Percentiles rank a stretch among this genome's conserved stretches.
Conservation (phyloP, 2,113 vertebrate genomes). For the Pipra filicauda region DNA sequence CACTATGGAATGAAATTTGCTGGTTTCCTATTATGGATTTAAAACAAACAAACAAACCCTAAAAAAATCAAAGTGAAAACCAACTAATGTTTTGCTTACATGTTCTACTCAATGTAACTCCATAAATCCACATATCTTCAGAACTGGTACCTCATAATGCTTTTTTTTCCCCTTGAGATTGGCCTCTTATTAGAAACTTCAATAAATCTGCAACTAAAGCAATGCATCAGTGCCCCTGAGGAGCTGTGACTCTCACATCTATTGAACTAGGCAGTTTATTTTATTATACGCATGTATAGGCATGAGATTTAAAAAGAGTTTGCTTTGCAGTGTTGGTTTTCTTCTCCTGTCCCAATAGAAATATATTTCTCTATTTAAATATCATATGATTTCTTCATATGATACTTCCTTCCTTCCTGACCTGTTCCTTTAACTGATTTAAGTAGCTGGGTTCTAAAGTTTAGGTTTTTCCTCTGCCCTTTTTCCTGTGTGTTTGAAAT, state of each 20-base stretch:
- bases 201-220: neutral
- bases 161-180: neutral
- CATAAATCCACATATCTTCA: neutral
- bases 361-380: neutral
- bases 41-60: neutral
- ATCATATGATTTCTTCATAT: neutral
- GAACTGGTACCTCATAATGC: neutral
- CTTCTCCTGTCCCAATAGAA: accelerated
- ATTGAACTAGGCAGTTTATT: neutral
- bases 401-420: neutral
- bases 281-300: neutral
- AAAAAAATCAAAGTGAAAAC: neutral
- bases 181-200: neutral
- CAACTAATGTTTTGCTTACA: neutral
- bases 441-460: neutral
- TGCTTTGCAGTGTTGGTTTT: neutral
- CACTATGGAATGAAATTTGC: neutral
- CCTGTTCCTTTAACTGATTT: neutral
- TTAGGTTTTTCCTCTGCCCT: neutral
- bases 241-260: neutral
- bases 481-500: neutral
- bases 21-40: neutral
- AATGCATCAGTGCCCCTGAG: neutral
- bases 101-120: neutral
- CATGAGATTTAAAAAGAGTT: neutral